Evolutionary conservation across 2,888 invertebrate species (phyloP).

Genomic region (Geotrupes spiniger): DNA sequence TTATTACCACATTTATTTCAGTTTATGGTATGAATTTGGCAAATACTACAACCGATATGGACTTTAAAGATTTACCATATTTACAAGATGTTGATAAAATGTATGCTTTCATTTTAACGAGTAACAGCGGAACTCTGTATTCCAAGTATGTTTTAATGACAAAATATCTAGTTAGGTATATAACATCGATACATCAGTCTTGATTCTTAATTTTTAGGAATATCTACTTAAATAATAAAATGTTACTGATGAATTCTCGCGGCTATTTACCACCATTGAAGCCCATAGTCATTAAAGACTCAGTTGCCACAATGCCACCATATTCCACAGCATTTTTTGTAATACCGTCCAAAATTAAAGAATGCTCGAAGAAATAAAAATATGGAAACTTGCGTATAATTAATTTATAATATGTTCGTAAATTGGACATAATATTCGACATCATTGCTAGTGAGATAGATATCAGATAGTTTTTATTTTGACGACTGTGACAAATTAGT

Average conservation of each 20-base stretch:
- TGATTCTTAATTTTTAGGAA: conserved; percentile 47
- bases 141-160: conserved; percentile 21
- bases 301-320: conserved; percentile 58
- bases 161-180: too few relatives aligned
- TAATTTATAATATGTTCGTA: too few relatives aligned
- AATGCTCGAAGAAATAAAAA: neutral
- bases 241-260: conserved; percentile 52
- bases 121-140: conserved; percentile 29
- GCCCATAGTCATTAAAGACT: conserved; percentile 52
- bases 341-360: conserved; percentile 13
- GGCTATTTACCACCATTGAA: conserved; percentile 55
- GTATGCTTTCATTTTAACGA: conserved; percentile 56
- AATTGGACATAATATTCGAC: too few relatives aligned
- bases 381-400: too few relatives aligned
- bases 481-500: too few relatives aligned
- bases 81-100: conserved; percentile 14
- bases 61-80: conserved; percentile 50
- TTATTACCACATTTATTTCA: conserved; percentile 25
- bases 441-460: too few relatives aligned
- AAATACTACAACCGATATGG: conserved; percentile 50
- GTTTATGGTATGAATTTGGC: conserved; percentile 63
- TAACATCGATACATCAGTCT: too few relatives aligned
- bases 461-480: too few relatives aligned
- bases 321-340: conserved; percentile 59
- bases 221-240: conserved; percentile 59